Base-by-base conservation (phyloP, 2,113 vertebrate species). In the Dermatemys mawii region DNA sequence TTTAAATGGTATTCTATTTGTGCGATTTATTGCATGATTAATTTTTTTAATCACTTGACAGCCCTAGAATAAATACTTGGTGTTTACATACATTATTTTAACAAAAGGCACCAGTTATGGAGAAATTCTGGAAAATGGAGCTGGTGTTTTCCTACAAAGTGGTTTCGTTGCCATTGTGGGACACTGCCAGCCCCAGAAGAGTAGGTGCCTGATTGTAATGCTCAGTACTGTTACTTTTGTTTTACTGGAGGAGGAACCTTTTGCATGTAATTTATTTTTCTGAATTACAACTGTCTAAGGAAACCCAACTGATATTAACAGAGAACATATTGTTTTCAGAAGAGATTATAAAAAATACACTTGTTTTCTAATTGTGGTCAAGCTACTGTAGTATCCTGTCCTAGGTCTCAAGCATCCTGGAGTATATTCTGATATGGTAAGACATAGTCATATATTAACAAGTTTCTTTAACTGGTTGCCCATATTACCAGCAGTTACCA, bases 71-170 rank as follows among this genome's bases (percentile, higher is more conserved):
- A 50, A 92, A 50, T 78, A 14, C 0, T 1, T 4, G 1, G 75
- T 87, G 75, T 87, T 88, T 0, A 24, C 8, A 38, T 4, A 2
- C 22, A 1, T 1, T 91, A 79, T 86, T 93, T 90, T 41, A 88
- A 88, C 44, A 87, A 83, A 82, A 83, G 89, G 75, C 82, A 38
- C 32, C 83, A 29, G 60, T 35, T 6, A 16, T 3, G 48, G 78
- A 0, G 14, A 92, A 95, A 96, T 78, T 48, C 41, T 60, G 88
- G 88, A 32, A 78, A 79, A 80, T 11, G 2, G 50, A 95, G 87
- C 87, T 97, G 84, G 82, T 95, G 93, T 91, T 93, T 93, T 82
- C 78, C 90, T 94, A 92, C 73, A 73, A n/a, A 92, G 55, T 14
- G 2, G 48, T 83, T 35, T 55, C 67, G 46, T 92, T 11, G 85